A percentile compares a stretch with the other conserved stretches of the same genome.
phyloP scores from a whole-genome alignment of 2,113 vertebrate species.

The Nicator chloris region DNA sequence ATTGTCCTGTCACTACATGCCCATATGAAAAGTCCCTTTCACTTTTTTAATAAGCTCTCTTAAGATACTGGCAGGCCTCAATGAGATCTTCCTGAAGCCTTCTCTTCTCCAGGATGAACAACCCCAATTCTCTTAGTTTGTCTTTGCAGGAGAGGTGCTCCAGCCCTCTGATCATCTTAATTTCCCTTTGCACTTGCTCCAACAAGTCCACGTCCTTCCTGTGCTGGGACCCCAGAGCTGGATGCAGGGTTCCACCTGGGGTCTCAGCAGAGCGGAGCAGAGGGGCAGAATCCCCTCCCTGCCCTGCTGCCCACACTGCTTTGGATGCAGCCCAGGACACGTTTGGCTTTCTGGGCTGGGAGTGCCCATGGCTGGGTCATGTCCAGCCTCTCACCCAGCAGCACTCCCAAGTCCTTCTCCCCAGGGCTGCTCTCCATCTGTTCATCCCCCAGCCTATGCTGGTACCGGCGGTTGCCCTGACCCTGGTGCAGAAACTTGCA shows the following conservation, averaged over 20 bases:
- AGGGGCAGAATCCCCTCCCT: background rate
- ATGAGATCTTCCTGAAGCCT: background rate
- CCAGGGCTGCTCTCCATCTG: rapidly evolving
- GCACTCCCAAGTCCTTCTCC: rapidly evolving
- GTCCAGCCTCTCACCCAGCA: background rate
- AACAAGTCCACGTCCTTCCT: rapidly evolving
- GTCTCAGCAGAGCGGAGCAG: background rate
- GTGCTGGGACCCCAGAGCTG: background rate
- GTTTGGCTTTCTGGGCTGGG: background rate
- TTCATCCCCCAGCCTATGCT: background rate
- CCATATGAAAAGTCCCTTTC: background rate
- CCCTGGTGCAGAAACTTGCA: background rate
- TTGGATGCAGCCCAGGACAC: background rate
- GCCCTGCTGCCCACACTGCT: rapidly evolving
- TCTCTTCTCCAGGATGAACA: background rate
- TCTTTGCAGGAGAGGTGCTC: background rate
- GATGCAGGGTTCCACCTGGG: background rate
- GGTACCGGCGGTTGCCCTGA: rapidly evolving
- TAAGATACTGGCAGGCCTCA: too few species aligned
- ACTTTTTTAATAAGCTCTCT: background rate
- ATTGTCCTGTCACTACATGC: background rate
- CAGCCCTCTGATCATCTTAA: background rate
- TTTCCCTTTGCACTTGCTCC: rapidly evolving
- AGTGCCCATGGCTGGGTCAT: background rate
- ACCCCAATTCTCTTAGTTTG: background rate